Evolutionary conservation across 2,113 vertebrate species (phyloP).

Genomic region (Microcebus jonahi): DNA sequence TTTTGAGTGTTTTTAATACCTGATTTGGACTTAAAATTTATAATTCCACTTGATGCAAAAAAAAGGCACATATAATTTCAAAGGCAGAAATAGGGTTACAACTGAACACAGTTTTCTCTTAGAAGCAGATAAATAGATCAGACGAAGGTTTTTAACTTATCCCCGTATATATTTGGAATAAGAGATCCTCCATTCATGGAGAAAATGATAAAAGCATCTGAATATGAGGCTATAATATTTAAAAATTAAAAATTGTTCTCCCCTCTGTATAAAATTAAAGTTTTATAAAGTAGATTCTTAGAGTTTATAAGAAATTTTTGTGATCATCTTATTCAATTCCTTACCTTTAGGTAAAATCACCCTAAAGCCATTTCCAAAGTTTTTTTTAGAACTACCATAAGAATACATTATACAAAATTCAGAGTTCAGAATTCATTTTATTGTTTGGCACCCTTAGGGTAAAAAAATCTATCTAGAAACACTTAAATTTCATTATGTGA

Average conservation of each 20-base stretch:
- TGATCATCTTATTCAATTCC: neutral
- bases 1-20: neutral
- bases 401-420: constrained; percentile 19
- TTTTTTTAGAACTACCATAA: neutral
- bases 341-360: constrained; percentile 40
- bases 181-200: neutral
- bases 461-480: neutral
- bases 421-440: constrained; percentile 38
- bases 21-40: constrained; percentile 39
- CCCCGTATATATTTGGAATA: neutral
- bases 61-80: neutral
- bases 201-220: constrained; percentile 41
- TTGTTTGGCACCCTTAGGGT: neutral
- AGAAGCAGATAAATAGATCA: constrained; percentile 1
- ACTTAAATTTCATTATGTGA: constrained; percentile 2
- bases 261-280: neutral
- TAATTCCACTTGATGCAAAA: neutral
- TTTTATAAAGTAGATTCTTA: neutral
- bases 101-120: constrained; percentile 23
- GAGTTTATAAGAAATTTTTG: neutral
- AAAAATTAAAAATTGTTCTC: constrained; percentile 31
- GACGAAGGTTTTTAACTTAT: constrained; percentile 43
- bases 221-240: neutral
- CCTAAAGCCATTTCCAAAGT: constrained; percentile 9
- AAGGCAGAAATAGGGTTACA: neutral